Conservation (phyloP, 2,113 vertebrate genomes). For the Pseudois nayaur region DNA sequence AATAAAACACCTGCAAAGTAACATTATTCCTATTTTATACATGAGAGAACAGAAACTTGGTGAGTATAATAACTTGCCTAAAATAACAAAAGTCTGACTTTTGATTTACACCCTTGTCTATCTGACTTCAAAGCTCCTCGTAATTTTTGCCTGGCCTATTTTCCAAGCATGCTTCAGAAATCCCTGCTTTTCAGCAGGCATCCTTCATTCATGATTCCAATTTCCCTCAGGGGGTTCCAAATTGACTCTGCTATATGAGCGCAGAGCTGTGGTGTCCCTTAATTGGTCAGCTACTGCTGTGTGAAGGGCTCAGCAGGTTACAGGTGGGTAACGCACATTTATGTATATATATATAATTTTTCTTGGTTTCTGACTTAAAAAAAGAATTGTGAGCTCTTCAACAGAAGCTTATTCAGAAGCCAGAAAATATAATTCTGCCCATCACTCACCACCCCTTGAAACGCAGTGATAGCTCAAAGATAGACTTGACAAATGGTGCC, state of each 20-base stretch:
- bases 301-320: not conserved
- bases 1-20: not conserved
- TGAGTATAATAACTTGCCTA: not conserved
- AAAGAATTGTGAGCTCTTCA: not conserved
- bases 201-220: constrained; percentile 12
- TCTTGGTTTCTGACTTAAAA: not conserved
- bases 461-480: not conserved
- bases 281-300: not conserved
- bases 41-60: not conserved
- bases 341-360: not conserved
- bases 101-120: not conserved
- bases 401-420: not conserved
- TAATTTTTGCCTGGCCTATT: not conserved
- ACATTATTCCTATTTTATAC: not conserved
- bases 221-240: not conserved
- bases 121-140: not conserved
- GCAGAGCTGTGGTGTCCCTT: not conserved
- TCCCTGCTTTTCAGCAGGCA: not conserved
- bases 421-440: not conserved
- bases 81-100: not conserved
- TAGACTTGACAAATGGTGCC: not conserved
- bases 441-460: not conserved
- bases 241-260: not conserved
- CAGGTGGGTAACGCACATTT: not conserved
- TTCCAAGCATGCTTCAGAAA: not conserved